A percentile compares a stretch with the other conserved stretches of the same genome.
These are phyloP conservation scores for Troides oblongomaculatus DNA, from an alignment of 2,888 invertebrate species.

Conservation along the genomic window DNA sequence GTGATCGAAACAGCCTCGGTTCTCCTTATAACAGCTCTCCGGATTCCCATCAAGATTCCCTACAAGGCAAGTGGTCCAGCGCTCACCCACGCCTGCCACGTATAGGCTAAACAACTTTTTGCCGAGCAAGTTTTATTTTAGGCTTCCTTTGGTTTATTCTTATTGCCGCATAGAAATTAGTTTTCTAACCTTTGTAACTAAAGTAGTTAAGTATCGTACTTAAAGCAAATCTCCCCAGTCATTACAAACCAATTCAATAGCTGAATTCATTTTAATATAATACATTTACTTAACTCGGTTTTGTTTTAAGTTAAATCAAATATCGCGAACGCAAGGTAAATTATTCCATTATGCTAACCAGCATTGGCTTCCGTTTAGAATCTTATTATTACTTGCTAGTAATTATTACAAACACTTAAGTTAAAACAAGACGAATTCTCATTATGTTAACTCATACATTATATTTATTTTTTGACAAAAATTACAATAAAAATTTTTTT, in stretches of 20 bases:
- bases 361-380: no score
- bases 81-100: conserved; percentile 59
- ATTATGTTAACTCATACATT: background rate
- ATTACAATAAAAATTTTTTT: no score
- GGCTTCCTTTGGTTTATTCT: conserved; percentile 14
- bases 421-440: background rate
- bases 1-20: conserved; percentile 21
- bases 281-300: no score
- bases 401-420: no score
- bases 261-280: no score
- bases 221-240: background rate
- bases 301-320: no score
- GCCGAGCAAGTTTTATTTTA: conserved; percentile 30
- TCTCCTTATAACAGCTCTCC: conserved; percentile 38
- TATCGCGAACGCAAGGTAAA: background rate
- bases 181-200: conserved; percentile 5
- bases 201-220: background rate
- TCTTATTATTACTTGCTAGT: no score
- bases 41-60: conserved; percentile 70
- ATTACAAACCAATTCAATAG: no score
- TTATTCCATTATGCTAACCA: conserved; percentile 3
- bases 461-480: background rate
- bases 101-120: conserved; percentile 44
- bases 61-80: conserved; percentile 66
- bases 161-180: conserved; percentile 10